Conservation (phyloP, 2,888 invertebrate genomes). For the Choristoneura rosaceana region DNA sequence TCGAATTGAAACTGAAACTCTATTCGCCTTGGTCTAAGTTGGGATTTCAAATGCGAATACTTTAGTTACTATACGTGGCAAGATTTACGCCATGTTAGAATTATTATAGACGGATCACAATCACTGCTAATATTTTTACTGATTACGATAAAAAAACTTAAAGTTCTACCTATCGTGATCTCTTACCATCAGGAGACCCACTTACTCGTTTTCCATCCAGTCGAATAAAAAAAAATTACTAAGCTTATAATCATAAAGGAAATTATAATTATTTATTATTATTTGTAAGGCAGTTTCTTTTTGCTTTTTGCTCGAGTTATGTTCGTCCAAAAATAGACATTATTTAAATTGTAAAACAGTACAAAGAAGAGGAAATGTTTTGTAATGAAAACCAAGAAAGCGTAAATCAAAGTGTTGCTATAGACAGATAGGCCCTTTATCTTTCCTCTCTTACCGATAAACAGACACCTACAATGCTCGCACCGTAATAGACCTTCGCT, state of each 20-base stretch:
- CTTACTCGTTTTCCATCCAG: no score
- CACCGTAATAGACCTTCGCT: conserved; percentile 6
- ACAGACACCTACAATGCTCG: conserved; percentile 11
- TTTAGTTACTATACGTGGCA: not conserved
- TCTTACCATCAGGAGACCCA: no score
- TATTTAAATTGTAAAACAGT: not conserved
- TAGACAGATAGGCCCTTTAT: not conserved
- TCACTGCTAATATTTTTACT: not conserved
- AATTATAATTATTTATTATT: no score
- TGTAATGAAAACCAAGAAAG: not conserved
- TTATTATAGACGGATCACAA: not conserved
- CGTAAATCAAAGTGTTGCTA: not conserved
- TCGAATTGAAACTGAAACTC: conserved; percentile 1
- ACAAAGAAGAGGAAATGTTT: not conserved
- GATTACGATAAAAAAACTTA: not conserved
- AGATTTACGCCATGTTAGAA: not conserved
- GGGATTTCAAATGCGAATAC: not conserved
- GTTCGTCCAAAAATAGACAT: not conserved
- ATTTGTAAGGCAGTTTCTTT: not conserved
- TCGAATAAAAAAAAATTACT: not conserved
- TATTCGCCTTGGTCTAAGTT: not conserved
- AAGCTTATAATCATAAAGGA: not conserved
- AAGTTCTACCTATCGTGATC: not conserved
- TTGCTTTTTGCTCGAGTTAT: not conserved
- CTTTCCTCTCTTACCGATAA: conserved; percentile 1